phyloP scores from a whole-genome alignment of 2,797 vertebrate species.

The Centroberyx gerrardi region DNA sequence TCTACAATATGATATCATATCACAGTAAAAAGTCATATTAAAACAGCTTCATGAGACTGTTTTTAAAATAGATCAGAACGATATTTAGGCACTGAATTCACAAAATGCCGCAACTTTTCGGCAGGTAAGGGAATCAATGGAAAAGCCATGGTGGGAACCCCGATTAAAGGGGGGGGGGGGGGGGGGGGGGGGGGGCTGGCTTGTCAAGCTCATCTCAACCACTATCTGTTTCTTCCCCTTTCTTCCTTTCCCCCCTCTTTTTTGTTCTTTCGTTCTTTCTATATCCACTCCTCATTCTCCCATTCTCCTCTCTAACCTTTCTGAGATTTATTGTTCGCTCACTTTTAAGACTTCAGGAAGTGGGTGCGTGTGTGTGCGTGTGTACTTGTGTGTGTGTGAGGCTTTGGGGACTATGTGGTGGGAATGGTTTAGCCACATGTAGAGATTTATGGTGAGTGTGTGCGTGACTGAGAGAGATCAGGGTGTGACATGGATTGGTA shows the following conservation, averaged over 20 bases:
- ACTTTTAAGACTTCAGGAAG: slow-evolving; percentile 52
- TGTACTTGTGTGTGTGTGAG: slow-evolving; percentile 17
- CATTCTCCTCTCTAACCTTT: slow-evolving; percentile 18
- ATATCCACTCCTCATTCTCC: slow-evolving; percentile 15
- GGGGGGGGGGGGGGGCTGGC: no score
- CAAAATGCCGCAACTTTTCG: no score
- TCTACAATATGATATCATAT: no score
- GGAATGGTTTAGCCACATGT: slow-evolving; percentile 73
- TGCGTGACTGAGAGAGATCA: slow-evolving; percentile 63
- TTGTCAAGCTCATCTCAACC: neutral
- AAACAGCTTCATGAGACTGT: no score
- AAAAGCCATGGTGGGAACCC: no score
- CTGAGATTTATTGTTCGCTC: slow-evolving; percentile 47
- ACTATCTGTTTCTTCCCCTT: slow-evolving; percentile 5
- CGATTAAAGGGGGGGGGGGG: no score
- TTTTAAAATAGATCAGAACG: no score
- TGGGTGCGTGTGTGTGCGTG: slow-evolving; percentile 28
- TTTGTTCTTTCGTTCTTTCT: neutral
- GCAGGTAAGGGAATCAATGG: no score
- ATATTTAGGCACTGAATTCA: no score
- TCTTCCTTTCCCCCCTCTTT: neutral
- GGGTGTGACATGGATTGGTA: slow-evolving; percentile 72
- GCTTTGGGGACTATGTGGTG: slow-evolving; percentile 52
- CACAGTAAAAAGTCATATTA: no score
- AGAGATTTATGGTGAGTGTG: slow-evolving; percentile 62